Evolutionary conservation across 2,113 vertebrate genomes (phyloP).

Genomic region (Diadophis punctatus): DNA sequence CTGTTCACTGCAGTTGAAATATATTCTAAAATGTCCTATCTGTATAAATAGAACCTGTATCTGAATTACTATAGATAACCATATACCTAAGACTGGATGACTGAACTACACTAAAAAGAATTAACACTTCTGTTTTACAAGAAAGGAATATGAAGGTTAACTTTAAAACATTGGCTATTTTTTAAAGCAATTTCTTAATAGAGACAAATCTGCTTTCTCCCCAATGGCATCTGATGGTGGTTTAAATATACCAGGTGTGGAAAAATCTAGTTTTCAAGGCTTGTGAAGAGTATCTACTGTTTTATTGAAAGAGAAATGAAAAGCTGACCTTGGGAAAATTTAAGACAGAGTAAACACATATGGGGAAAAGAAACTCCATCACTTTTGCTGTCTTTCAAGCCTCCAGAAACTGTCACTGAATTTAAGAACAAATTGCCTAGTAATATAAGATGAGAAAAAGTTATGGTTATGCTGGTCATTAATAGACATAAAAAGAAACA

Average conservation of each 20-base stretch:
- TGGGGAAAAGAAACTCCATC: neutral
- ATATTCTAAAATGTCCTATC: neutral
- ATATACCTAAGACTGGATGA: neutral
- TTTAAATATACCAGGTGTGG: neutral
- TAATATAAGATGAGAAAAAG: neutral
- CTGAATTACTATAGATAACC: neutral
- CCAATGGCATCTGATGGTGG: neutral
- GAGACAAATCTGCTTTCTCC: neutral
- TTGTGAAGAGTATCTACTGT: neutral
- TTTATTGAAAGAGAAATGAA: neutral
- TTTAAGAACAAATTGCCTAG: neutral
- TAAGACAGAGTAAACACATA: neutral
- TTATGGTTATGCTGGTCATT: neutral
- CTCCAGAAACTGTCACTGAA: neutral
- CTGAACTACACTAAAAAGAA: neutral
- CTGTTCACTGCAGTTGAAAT: neutral
- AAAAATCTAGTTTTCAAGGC: neutral
- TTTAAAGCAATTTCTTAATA: neutral
- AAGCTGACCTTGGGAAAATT: neutral
- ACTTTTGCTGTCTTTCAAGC: neutral
- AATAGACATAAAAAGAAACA: neutral
- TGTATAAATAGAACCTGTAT: neutral
- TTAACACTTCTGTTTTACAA: neutral
- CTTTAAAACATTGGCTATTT: neutral
- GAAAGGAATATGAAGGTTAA: neutral